Percentiles rank a stretch among this genome's conserved stretches.
phyloP scores from a whole-genome alignment of 2,113 vertebrate species.

The Carlito syrichta region DNA sequence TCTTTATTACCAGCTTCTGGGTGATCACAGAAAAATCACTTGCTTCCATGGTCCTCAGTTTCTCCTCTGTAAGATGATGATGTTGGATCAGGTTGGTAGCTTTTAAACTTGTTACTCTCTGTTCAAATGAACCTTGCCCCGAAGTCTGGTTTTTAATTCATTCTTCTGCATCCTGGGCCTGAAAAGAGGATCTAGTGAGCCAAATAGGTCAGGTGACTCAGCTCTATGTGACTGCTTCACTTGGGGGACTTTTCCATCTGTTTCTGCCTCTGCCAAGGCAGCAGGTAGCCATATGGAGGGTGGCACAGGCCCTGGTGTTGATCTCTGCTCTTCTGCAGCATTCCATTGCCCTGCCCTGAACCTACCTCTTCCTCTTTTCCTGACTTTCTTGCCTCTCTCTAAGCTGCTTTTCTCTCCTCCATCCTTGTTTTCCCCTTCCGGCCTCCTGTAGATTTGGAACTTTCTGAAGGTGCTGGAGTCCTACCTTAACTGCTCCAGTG shows the following conservation, averaged over 20 bases:
- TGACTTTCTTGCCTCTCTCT: constrained; percentile 59
- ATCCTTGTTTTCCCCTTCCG: constrained; percentile 77
- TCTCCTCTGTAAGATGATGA: neutral
- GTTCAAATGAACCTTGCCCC: neutral
- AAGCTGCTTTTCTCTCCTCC: constrained; percentile 72
- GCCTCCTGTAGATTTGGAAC: constrained; percentile 90
- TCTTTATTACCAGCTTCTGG: neutral
- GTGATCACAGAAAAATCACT: neutral
- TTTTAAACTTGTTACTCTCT: neutral
- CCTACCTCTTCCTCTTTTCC: neutral
- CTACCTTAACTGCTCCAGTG: constrained; percentile 91
- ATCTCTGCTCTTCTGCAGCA: neutral
- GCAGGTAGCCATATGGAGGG: neutral
- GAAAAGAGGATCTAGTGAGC: neutral
- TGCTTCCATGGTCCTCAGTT: neutral
- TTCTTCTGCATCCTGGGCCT: neutral
- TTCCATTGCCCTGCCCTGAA: neutral
- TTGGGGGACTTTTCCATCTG: neutral
- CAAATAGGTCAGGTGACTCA: neutral
- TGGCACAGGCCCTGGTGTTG: neutral
- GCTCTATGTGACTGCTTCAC: neutral
- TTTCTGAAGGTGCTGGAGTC: constrained; percentile 94
- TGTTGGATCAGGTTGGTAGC: neutral
- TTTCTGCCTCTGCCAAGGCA: neutral
- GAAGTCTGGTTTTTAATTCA: neutral